Evolutionary conservation across 2,113 vertebrate species (phyloP).

Genomic region (Silurus asotus): DNA sequence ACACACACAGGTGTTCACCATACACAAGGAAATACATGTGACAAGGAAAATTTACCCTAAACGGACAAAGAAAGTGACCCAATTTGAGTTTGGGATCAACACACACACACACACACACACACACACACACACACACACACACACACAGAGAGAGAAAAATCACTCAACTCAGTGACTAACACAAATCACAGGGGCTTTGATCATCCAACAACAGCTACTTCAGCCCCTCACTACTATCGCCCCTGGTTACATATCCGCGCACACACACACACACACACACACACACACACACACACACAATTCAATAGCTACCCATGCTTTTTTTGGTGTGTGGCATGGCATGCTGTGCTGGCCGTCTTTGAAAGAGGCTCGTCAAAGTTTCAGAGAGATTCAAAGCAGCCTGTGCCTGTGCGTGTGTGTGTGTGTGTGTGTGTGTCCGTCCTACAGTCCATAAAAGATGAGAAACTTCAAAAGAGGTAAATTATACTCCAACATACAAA

Average conservation of each 20-base stretch:
- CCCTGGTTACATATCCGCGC: constrained; percentile 26
- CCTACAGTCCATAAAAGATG: not conserved
- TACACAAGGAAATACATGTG: not conserved
- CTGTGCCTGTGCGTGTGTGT: constrained; percentile 3
- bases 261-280: not conserved
- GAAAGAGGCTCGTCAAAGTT: constrained; percentile 8
- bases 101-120: not conserved
- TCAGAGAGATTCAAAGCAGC: constrained; percentile 12
- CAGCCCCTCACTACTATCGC: constrained; percentile 35
- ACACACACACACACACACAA: constrained; percentile 7
- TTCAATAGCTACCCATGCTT: not conserved
- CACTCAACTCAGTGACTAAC: constrained; percentile 55
- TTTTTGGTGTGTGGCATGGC: constrained; percentile 20
- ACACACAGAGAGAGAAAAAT: not conserved
- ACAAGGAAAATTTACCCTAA: not conserved
- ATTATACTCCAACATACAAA: not conserved
- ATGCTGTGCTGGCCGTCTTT: constrained; percentile 21
- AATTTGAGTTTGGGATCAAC: not conserved
- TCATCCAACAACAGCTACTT: constrained; percentile 64
- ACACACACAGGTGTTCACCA: not conserved
- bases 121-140: constrained; percentile 12
- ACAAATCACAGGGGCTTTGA: constrained; percentile 70
- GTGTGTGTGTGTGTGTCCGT: constrained; percentile 1
- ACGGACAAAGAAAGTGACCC: not conserved
- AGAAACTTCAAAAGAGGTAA: not conserved